phyloP scores from a whole-genome alignment of 2,888 invertebrate species.

The Priocnemis perturbator region DNA sequence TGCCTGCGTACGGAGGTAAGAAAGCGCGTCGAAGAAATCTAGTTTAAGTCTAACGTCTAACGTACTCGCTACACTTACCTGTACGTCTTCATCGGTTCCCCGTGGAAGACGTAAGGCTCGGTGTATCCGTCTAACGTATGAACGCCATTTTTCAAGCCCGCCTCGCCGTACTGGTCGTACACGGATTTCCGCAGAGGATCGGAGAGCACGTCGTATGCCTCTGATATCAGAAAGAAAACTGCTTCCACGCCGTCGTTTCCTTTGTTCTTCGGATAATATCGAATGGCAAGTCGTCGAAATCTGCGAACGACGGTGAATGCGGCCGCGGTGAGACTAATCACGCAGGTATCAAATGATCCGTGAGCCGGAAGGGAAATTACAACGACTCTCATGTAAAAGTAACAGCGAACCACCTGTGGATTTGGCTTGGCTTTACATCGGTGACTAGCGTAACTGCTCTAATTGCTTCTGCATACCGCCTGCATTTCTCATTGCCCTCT shows the following conservation, averaged over 20 bases:
- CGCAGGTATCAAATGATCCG: conserved; percentile 1
- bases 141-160: conserved; percentile 88
- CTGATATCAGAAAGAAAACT: conserved; percentile 82
- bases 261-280: conserved; percentile 79
- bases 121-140: conserved; percentile 82
- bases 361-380: no score
- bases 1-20: conserved; percentile 74
- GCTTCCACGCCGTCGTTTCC: conserved; percentile 64
- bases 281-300: conserved; percentile 78
- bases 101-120: conserved; percentile 88
- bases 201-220: conserved; percentile 87
- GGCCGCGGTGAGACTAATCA: neutral
- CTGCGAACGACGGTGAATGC: conserved; percentile 52
- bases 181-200: conserved; percentile 83
- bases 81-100: conserved; percentile 85
- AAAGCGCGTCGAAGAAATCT: neutral
- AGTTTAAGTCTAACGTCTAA: neutral
- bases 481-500: no score
- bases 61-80: conserved; percentile 72
- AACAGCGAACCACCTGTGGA: conserved; percentile 5
- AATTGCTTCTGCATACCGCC: no score
- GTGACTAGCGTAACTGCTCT: no score
- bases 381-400: neutral
- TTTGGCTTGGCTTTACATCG: conserved; percentile 3
- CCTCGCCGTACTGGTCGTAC: conserved; percentile 93